Percentiles rank a stretch among this genome's conserved stretches.
These are phyloP conservation scores for Cisticola juncidis DNA, from an alignment of 2,113 vertebrate species.

Conservation along the genomic window DNA sequence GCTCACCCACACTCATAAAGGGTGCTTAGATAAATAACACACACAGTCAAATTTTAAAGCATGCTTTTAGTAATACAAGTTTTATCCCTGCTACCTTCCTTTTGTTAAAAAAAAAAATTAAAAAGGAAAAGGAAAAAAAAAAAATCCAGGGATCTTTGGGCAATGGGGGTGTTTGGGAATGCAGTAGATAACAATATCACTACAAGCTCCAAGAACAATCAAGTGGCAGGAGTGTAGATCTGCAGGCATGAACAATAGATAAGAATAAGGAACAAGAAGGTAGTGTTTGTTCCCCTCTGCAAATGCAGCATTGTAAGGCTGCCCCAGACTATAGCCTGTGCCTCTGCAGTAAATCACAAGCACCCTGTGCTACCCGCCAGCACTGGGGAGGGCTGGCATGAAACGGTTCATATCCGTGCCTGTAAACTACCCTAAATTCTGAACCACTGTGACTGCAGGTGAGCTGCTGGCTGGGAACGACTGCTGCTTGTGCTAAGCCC, in stretches of 20 bases:
- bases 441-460: background rate
- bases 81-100: background rate
- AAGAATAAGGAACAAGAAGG: background rate
- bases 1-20: background rate
- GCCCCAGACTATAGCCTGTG: background rate
- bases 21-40: background rate
- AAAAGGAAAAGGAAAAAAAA: background rate
- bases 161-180: background rate
- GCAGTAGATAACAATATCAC: background rate
- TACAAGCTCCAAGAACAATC: background rate
- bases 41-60: background rate
- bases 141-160: background rate
- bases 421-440: background rate
- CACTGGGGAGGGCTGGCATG: background rate
- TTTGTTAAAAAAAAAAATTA: background rate
- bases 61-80: background rate
- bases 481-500: background rate
- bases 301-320: background rate
- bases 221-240: accelerated
- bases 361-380: background rate
- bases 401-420: background rate
- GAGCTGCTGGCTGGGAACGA: background rate
- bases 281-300: background rate
- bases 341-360: background rate
- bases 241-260: background rate